phyloP scores from a whole-genome alignment of 2,797 vertebrate genomes.

The Knipowitschia caucasica region DNA sequence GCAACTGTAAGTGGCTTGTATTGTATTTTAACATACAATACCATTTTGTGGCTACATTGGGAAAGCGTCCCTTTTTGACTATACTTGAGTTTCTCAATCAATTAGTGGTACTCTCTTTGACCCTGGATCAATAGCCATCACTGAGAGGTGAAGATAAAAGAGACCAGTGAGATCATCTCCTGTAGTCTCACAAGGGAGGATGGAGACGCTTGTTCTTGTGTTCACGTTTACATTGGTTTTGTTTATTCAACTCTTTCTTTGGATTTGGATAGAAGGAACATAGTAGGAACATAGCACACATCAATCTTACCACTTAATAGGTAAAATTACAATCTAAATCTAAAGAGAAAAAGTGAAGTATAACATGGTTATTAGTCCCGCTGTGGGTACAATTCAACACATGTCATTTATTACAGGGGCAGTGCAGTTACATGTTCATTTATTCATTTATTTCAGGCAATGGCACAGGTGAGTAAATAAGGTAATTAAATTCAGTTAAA shows the following conservation, averaged over 20 bases:
- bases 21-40: slow-evolving; percentile 48
- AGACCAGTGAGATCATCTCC: slow-evolving; percentile 64
- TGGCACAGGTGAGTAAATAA: too few species aligned
- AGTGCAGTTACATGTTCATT: too few species aligned
- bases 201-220: slow-evolving; percentile 26
- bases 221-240: slow-evolving; percentile 9
- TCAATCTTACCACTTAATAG: neutral
- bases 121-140: slow-evolving; percentile 68
- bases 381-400: too few species aligned
- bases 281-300: neutral
- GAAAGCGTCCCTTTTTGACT: slow-evolving; percentile 51
- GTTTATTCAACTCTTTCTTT: neutral
- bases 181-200: slow-evolving; percentile 33
- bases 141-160: slow-evolving; percentile 57
- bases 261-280: neutral
- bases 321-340: neutral
- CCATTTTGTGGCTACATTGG: slow-evolving; percentile 46
- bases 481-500: too few species aligned
- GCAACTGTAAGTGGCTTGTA: slow-evolving; percentile 51
- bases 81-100: slow-evolving; percentile 68
- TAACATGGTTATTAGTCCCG: neutral
- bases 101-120: slow-evolving; percentile 55
- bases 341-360: neutral
- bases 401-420: too few species aligned
- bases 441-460: too few species aligned